A percentile compares a stretch with the other conserved stretches of the same genome.
phyloP scores from a whole-genome alignment of 64 coral and sea anemone genomes.

The Platygyra sinensis region DNA sequence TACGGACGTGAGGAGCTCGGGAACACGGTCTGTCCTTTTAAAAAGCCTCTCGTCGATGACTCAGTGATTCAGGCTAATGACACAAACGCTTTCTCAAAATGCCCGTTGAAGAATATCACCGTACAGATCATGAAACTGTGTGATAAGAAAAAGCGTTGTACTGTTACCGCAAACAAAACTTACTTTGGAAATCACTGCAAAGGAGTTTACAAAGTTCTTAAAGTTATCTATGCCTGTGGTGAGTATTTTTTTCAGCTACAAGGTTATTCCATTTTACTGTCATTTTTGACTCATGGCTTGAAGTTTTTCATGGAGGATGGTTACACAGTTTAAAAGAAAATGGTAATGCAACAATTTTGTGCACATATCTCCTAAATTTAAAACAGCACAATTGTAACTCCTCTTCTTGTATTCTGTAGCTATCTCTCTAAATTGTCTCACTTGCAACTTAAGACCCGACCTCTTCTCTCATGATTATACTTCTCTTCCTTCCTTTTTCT shows the following conservation, averaged over 20 bases:
- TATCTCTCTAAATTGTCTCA: background rate
- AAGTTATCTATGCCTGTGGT: conserved; percentile 84
- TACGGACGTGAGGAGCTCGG: conserved; percentile 40
- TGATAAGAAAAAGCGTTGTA: conserved; percentile 56
- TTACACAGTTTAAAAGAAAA: no score
- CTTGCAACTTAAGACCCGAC: background rate
- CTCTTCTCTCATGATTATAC: background rate
- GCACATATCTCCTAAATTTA: no score
- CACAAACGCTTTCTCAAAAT: background rate
- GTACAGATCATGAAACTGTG: conserved; percentile 17
- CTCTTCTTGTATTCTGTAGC: no score
- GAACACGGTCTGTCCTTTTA: conserved; percentile 51
- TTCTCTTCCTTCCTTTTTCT: background rate
- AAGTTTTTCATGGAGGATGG: no score
- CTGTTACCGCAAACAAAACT: background rate
- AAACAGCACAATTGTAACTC: no score
- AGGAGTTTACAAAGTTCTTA: conserved; percentile 70
- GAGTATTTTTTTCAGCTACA: conserved; percentile 19
- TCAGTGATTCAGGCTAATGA: background rate
- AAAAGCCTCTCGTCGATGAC: background rate
- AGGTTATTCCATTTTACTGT: background rate
- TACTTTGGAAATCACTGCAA: conserved; percentile 64
- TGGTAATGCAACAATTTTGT: no score
- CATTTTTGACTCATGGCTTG: background rate
- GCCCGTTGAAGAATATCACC: conserved; percentile 14